Evolutionary conservation across 2,113 vertebrate species (phyloP).

Genomic region (Tautogolabrus adspersus): DNA sequence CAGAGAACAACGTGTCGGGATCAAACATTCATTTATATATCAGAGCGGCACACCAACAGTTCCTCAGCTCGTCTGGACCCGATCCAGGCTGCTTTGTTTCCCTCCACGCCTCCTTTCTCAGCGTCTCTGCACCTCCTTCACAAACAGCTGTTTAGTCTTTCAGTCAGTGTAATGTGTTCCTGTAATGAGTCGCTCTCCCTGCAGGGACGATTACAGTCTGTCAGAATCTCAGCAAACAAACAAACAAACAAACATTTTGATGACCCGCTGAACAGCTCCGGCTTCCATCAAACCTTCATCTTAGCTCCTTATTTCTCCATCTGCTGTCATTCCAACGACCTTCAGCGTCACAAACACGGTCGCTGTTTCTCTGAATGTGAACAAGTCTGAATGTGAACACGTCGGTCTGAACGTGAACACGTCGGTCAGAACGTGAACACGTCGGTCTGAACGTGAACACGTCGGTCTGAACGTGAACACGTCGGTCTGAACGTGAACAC

Average conservation of each 20-base stretch:
- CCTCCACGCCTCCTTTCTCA: background rate
- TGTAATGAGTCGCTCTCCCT: conserved; percentile 61
- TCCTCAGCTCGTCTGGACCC: conserved; percentile 4
- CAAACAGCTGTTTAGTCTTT: conserved; percentile 47
- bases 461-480: too few species aligned
- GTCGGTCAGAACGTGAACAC: too few species aligned
- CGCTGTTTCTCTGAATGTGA: conserved; percentile 32
- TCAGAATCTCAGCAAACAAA: conserved; percentile 47
- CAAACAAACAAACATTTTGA: conserved; percentile 47
- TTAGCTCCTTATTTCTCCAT: conserved; percentile 58
- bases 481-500: too few species aligned
- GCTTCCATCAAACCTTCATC: conserved; percentile 42
- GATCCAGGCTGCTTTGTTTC: conserved; percentile 32
- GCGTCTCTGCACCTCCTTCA: conserved; percentile 30
- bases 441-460: too few species aligned
- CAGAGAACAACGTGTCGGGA: background rate
- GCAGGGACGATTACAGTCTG: conserved; percentile 68
- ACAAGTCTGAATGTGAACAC: background rate
- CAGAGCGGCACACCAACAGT: conserved; percentile 22
- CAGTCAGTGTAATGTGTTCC: conserved; percentile 42
- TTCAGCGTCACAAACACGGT: conserved; percentile 11
- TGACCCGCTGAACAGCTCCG: conserved; percentile 53
- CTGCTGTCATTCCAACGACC: conserved; percentile 36
- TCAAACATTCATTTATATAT: conserved; percentile 2
- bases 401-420: too few species aligned